Evolutionary conservation across 2,113 vertebrate species (phyloP), one percentile per base, ranked within the genome.

Genomic region (Sisor rabdophorus): DNA sequence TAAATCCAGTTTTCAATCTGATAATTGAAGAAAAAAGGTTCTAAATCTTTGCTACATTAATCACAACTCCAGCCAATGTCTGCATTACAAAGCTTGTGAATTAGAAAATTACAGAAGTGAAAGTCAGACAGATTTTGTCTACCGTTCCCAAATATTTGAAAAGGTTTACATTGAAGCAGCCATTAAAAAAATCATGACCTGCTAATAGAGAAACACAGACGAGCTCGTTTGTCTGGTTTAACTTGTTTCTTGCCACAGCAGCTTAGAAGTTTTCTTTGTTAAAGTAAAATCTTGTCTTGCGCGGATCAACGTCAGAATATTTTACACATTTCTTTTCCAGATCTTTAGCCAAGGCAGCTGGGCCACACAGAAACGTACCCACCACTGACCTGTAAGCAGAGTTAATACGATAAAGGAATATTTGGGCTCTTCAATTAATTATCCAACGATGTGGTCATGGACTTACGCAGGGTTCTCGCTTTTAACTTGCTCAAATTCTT

Each of bases 201-300:
- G 36, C 24, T 9, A 1, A n/a, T 22, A 68, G n/a, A 40, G 64
- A 15, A 24, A 15, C 2, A 50, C 20, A 16, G 47, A 55, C 17
- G 26, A 3, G 22, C 53, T 26, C 10, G 15, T 60, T 11, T 50
- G 78, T 81, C 9, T 58, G 48, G 55, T 65, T 55, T 68, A 76
- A 19, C 32, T 10, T 2, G 52, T 60, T 47, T 28, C 32, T 52
- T 16, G 1, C n/a, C 53, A 19, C 20, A 26, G 2, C 8, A 26
- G 4, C 76, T 94, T 86, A 98, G 72, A 97, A 98, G 65, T 95
- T 96, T 81, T 98, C 95, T 82, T 96, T 95, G 90, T 97, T 97
- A 87, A 98, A 97, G 82, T 96, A 97, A 88, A 98, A 98, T 73
- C 92, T 91, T 77, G 95, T 94, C 74, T 94, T 98, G 22, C 95